phyloP scores from a whole-genome alignment of 2,888 invertebrate genomes.

The Cantharis nigra region DNA sequence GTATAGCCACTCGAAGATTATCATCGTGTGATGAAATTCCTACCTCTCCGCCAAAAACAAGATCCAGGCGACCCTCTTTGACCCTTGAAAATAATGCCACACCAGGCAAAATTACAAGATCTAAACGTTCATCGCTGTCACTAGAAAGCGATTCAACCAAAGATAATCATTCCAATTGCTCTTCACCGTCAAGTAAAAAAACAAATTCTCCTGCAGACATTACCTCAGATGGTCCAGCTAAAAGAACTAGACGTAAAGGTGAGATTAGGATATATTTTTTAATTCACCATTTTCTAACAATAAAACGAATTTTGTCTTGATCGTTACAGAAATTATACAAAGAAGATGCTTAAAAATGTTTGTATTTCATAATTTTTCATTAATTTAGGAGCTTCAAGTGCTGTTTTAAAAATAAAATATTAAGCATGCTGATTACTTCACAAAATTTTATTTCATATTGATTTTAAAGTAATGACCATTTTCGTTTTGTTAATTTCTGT shows the following conservation, averaged over 20 bases:
- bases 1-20: constrained; percentile 26
- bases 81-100: neutral
- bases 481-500: neutral
- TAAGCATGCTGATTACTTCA: neutral
- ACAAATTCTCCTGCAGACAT: neutral
- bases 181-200: constrained; percentile 11
- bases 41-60: neutral
- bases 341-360: too few species aligned
- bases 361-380: too few species aligned
- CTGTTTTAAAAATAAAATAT: neutral
- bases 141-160: constrained; percentile 20
- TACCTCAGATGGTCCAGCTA: neutral
- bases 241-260: constrained; percentile 5
- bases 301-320: neutral
- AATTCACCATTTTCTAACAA: neutral
- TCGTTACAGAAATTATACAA: too few species aligned
- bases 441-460: neutral
- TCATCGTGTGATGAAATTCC: constrained; percentile 22
- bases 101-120: constrained; percentile 17
- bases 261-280: neutral
- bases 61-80: neutral
- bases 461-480: neutral
- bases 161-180: constrained; percentile 18
- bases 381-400: neutral
- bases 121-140: constrained; percentile 26